Evolutionary conservation across 1,140 invertebrate genomes (phyloP), one percentile per base, ranked within the genome.

Genomic region (Dryas iulia): DNA sequence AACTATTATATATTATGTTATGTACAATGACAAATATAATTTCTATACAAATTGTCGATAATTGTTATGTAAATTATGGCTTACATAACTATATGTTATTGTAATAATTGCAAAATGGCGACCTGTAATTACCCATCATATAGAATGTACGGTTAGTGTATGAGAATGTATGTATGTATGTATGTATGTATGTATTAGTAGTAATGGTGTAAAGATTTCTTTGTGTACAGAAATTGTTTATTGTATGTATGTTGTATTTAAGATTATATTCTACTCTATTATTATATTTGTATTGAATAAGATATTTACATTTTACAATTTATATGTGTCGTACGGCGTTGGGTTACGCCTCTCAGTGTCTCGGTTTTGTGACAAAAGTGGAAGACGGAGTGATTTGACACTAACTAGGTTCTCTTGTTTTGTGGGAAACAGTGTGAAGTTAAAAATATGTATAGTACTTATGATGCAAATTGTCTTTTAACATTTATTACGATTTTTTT

Each of bases 161-260:
- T n/a, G n/a, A n/a, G 14, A 35, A 35, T 39, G 33, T 58, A 30
- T 64, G n/a, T n/a, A n/a, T n/a, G n/a, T n/a, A n/a, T n/a, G n/a
- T 25, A 53, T 71, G n/a, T n/a, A n/a, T n/a, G n/a, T n/a, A 58
- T 73, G n/a, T 66, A 66, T 56, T 67, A 18, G 26, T 28, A 28
- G 2, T 28, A 6, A 28, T 69, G 61, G 26, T 69, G 64, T 76
- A 67, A 63, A 70, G 71, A 70, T 68, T 70, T 76, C 65, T 73
- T 25, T 63, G 35, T 76, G 71, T 73, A 76, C 68, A 76, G 64
- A 75, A 71, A 63, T 71, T 65, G 30, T 59, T 54, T 70, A 65
- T 54, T 33, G 14, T 47, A 28, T 60, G 56, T 53, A 58, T 60
- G 25, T 60, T 28, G 56, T 21, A 59, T 62, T 54, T 66, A 21